Evolutionary conservation across 2,888 invertebrate species (phyloP).

Genomic region (Cetonia aurata): DNA sequence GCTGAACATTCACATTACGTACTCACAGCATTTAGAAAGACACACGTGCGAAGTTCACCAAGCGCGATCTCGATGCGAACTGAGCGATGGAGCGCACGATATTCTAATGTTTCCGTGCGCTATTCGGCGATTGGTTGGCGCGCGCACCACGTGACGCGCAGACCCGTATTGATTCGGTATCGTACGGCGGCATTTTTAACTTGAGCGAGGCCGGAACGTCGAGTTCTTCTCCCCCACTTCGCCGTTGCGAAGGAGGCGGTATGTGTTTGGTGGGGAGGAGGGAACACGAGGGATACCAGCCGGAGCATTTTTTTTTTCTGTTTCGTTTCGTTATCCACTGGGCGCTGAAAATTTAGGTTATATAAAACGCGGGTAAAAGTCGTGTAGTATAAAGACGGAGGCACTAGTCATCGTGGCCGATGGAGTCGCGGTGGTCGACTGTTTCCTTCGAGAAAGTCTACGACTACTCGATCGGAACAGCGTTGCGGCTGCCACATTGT

Average conservation of each 20-base stretch:
- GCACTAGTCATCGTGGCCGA: slow-evolving; percentile 30
- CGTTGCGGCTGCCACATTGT: slow-evolving; percentile 26
- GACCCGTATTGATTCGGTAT: slow-evolving; percentile 83
- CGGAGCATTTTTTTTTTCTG: slow-evolving; percentile 27
- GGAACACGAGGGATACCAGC: slow-evolving; percentile 37
- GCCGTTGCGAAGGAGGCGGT: slow-evolving; percentile 37
- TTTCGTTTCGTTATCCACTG: slow-evolving; percentile 37
- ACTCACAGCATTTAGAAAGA: slow-evolving; percentile 50
- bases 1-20: slow-evolving; percentile 64
- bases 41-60: slow-evolving; percentile 57
- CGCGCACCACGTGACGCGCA: slow-evolving; percentile 72
- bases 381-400: slow-evolving; percentile 28
- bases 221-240: slow-evolving; percentile 35
- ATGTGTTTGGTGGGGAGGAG: slow-evolving; percentile 27
- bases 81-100: slow-evolving; percentile 50
- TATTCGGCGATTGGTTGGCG: slow-evolving; percentile 61
- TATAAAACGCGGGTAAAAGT: slow-evolving; percentile 51
- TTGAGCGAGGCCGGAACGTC: slow-evolving; percentile 65
- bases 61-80: slow-evolving; percentile 57
- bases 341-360: slow-evolving; percentile 56
- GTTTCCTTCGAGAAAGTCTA: slow-evolving; percentile 50
- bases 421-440: slow-evolving; percentile 33
- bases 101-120: slow-evolving; percentile 47
- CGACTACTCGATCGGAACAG: slow-evolving; percentile 47
- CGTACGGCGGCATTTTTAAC: slow-evolving; percentile 87